Conservation (phyloP, 2,113 vertebrate genomes). For the Clarias magur region DNA sequence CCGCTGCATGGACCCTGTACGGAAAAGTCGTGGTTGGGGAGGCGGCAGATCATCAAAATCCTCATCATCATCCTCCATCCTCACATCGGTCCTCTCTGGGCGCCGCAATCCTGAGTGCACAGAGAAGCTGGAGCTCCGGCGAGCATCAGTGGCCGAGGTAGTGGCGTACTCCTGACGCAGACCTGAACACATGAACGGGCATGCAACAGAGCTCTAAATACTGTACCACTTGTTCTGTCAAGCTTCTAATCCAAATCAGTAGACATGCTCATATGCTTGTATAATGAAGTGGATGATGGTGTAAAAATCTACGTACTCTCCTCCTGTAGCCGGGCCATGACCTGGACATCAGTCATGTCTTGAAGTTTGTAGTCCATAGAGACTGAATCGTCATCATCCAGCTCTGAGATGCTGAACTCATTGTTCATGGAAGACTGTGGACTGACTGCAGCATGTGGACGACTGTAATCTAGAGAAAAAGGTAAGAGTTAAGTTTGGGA, state of each 20-base stretch:
- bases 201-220: not conserved
- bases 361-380: constrained; percentile 96
- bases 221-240: not conserved
- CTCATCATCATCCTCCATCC: constrained; percentile 88
- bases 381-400: constrained; percentile 91
- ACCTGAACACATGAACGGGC: constrained; percentile 67
- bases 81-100: constrained; percentile 73
- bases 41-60: constrained; percentile 90
- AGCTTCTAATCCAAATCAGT: not conserved
- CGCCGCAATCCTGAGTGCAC: constrained; percentile 80
- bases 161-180: constrained; percentile 96
- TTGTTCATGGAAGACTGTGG: constrained; percentile 95
- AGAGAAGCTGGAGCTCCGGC: constrained; percentile 85
- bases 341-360: constrained; percentile 96
- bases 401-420: constrained; percentile 86
- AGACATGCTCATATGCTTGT: not conserved
- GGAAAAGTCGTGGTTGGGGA: constrained; percentile 87
- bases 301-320: constrained; percentile 82
- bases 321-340: constrained; percentile 98
- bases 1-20: constrained; percentile 83
- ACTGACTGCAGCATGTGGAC: constrained; percentile 82
- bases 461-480: constrained; percentile 71
- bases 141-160: constrained; percentile 84
- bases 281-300: not conserved
- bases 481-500: not conserved